These are phyloP conservation scores for Hemibagrus wyckioides DNA, from an alignment of 2,113 vertebrate species.

Conservation along the genomic window DNA sequence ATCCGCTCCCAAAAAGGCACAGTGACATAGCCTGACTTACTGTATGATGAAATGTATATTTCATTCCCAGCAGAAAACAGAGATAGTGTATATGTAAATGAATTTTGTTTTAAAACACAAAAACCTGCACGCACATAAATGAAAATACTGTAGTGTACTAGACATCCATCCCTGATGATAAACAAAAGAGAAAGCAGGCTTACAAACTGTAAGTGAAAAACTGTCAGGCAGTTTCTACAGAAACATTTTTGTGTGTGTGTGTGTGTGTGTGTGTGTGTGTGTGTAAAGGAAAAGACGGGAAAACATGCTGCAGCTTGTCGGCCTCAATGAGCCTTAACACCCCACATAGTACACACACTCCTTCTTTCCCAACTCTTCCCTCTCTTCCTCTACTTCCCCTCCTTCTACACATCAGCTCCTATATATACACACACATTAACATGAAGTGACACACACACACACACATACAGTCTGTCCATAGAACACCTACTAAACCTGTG, in stretches of 20 bases:
- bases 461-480: not conserved
- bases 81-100: not conserved
- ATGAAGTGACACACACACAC: not conserved
- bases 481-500: not conserved
- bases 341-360: not conserved
- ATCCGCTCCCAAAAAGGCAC: constrained; percentile 32
- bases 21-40: not conserved
- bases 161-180: constrained; percentile 20
- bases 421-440: not conserved
- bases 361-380: constrained; percentile 1
- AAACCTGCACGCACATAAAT: not conserved
- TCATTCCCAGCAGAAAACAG: not conserved
- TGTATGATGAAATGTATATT: constrained; percentile 13
- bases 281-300: not conserved
- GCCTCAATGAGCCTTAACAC: constrained; percentile 32
- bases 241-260: not conserved
- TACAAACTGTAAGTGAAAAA: constrained; percentile 57
- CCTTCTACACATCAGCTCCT: not conserved
- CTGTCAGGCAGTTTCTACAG: constrained; percentile 41
- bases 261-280: constrained; percentile 16
- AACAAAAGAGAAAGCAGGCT: constrained; percentile 37
- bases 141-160: not conserved
- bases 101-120: not conserved
- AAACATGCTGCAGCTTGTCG: constrained; percentile 39
- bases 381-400: not conserved